These are phyloP conservation scores for Petrocephalus zakoni DNA, from an alignment of 2,113 vertebrate species.

Conservation along the genomic window DNA sequence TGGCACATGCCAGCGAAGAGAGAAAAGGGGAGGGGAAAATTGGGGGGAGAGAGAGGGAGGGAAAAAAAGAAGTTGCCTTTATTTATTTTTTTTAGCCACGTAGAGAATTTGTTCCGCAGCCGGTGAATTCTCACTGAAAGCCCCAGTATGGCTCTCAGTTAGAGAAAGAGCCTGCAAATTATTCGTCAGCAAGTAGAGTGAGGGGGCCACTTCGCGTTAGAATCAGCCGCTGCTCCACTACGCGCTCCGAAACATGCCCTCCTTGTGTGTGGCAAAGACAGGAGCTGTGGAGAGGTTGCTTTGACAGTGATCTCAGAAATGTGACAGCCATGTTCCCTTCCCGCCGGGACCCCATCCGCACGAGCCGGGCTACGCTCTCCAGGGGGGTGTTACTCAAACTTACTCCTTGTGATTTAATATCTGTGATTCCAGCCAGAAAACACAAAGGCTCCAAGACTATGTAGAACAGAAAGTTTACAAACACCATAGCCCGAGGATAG, in stretches of 20 bases:
- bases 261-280: not conserved
- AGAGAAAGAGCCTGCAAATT: not conserved
- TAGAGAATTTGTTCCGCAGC: constrained; percentile 6
- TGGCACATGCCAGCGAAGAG: not conserved
- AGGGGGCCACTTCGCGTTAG: not conserved
- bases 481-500: no score
- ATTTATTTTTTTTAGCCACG: not conserved
- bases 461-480: no score
- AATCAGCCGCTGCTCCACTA: not conserved
- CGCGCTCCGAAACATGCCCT: not conserved
- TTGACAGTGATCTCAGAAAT: no score
- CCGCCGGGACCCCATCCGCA: not conserved
- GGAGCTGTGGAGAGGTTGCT: not conserved
- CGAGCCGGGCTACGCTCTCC: no score
- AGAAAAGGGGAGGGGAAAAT: not conserved
- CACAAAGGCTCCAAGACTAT: no score
- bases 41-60: not conserved
- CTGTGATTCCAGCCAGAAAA: no score
- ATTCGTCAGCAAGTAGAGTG: not conserved
- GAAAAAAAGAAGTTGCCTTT: not conserved
- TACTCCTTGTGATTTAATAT: no score
- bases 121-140: not conserved
- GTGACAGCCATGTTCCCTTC: no score
- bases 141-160: not conserved
- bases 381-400: no score